Conservation (phyloP, 2,888 invertebrate species). For the Ennomos fuscantarius region DNA sequence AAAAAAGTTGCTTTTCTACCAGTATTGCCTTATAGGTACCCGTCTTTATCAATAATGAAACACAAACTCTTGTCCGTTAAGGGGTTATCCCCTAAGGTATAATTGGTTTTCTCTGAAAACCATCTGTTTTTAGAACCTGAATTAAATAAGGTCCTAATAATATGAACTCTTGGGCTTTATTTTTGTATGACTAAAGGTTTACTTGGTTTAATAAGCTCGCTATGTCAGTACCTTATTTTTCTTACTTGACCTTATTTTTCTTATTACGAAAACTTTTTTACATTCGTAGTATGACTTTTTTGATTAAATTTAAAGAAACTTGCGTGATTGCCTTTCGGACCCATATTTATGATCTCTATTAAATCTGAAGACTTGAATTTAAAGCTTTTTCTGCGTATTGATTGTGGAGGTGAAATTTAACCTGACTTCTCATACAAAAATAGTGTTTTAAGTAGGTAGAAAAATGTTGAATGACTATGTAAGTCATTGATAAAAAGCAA, state of each 20-base stretch:
- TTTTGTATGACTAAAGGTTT: conserved; percentile 26
- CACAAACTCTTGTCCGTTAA: conserved; percentile 18
- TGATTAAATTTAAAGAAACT: conserved; percentile 15
- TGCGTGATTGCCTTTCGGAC: neutral
- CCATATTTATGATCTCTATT: neutral
- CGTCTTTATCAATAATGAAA: conserved; percentile 20
- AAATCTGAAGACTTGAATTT: no score
- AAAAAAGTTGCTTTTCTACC: no score
- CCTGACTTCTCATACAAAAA: no score
- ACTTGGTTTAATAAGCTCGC: conserved; percentile 22
- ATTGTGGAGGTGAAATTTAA: no score
- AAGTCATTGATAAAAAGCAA: no score
- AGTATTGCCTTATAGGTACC: neutral
- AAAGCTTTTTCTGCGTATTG: no score
- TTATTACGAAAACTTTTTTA: conserved; percentile 24
- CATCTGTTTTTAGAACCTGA: conserved; percentile 13
- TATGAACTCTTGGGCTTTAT: neutral
- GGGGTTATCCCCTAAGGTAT: conserved; percentile 4
- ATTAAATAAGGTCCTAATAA: no score
- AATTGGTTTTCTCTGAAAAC: conserved; percentile 19
- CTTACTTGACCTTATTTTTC: conserved; percentile 12
- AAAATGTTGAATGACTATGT: no score
- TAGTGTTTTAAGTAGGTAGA: no score
- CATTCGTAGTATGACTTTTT: conserved; percentile 20
- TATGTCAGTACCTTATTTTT: conserved; percentile 24